These are phyloP conservation scores for Cyprinodon tularosa DNA, from an alignment of 2,113 vertebrate species.

Conservation along the genomic window DNA sequence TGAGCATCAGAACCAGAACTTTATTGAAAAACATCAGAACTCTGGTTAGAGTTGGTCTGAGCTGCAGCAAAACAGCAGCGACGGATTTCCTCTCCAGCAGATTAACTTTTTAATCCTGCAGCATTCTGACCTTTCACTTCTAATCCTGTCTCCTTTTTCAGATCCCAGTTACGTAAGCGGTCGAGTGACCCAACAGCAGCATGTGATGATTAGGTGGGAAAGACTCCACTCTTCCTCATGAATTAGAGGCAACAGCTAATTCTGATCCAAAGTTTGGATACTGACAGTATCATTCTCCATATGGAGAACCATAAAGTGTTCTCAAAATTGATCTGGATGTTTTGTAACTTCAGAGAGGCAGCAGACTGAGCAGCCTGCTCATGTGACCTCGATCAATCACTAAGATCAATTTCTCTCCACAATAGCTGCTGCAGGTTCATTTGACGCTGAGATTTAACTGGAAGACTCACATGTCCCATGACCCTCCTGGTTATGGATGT, in stretches of 20 bases:
- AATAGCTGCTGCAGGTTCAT: background rate
- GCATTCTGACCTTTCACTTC: background rate
- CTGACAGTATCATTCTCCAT: background rate
- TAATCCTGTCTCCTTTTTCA: conserved; percentile 3
- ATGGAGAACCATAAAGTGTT: background rate
- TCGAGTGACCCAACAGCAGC: background rate
- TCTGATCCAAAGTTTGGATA: background rate
- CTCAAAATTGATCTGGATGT: background rate
- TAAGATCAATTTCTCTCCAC: background rate
- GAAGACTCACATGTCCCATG: background rate
- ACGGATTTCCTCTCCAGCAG: background rate
- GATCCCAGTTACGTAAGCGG: conserved; percentile 2
- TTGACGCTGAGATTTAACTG: background rate
- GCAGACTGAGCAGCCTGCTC: background rate
- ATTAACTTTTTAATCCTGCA: conserved; percentile 1
- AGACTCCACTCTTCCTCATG: background rate
- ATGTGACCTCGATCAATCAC: background rate
- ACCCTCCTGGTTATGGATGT: background rate
- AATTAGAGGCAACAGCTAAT: too few species aligned
- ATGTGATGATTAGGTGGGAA: background rate
- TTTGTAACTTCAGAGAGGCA: background rate
- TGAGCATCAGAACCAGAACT: background rate
- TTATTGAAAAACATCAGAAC: background rate
- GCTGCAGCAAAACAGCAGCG: background rate
- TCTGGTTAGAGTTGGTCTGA: background rate